Base-by-base conservation (phyloP, 1,140 invertebrate species). In the Diorhabda elongata region DNA sequence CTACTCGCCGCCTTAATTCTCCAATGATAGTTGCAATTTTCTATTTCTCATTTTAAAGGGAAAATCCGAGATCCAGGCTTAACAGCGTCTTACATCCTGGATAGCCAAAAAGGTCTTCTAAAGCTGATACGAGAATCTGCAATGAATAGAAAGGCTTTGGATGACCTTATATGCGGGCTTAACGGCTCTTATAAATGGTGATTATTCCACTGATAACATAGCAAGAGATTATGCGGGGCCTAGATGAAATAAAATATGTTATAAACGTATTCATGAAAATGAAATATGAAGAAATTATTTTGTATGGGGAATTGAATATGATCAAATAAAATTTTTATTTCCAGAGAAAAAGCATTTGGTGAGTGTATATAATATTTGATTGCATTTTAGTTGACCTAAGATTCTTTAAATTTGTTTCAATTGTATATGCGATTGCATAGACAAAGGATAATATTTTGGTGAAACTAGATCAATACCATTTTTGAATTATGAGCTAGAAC, bases 111-210 rank as follows among this genome's bases (percentile, higher is more conserved):
- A 52, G 47, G 47, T 6, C 47, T 52, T 52, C 47, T 6, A 52
- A n/a, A n/a, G 6, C 47, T 52, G 47, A 52, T 52, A 52, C n/a
- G 47, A 52, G 47, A 52, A 52, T 6, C 47, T 52, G 47, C 6
- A n/a, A 6, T n/a, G n/a, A 52, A 52, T 6, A n/a, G 47, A 52
- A 52, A 2, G 47, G 47, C 47, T 52, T 52, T 2, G 6, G 47
- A 52, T 52, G 47, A 52, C 47, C 47, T 52, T 52, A 52, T 52
- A 52, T 52, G 47, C 47, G 47, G 47, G 47, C n/a, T 52, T 52
- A 52, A 52, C 6, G 47, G n/a, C 47, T 52, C 47, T 52, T 6
- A 52, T 52, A 52, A 52, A 52, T 52, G 47, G 47, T 52, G 47
- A n/a, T 52, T 52, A 52, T 52, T n/a, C 47, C 6, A 52, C 47